Evolutionary conservation across 2,888 invertebrate species (phyloP).

Genomic region (Beris chalybata): DNA sequence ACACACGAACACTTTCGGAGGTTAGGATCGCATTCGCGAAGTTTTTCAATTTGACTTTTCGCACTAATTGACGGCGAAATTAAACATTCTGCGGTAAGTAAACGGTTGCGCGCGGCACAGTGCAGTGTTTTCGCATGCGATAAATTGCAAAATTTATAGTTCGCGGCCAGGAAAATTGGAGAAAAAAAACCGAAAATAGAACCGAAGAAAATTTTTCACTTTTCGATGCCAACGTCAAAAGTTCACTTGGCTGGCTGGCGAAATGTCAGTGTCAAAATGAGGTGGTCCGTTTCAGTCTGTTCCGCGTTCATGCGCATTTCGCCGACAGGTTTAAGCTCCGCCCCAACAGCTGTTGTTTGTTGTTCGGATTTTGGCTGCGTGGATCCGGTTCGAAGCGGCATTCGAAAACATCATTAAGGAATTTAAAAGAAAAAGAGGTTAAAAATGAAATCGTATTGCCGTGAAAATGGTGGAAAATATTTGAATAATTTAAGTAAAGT

Average conservation of each 20-base stretch:
- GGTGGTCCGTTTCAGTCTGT: slow-evolving; percentile 1
- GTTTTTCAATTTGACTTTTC: background rate
- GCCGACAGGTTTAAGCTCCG: slow-evolving; percentile 4
- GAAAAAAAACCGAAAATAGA: slow-evolving; percentile 19
- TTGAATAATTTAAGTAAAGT: no score
- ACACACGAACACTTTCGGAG: slow-evolving; percentile 13
- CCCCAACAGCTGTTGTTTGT: slow-evolving; percentile 24
- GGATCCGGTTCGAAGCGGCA: slow-evolving; percentile 11
- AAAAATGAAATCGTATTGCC: no score
- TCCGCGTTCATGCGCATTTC: slow-evolving; percentile 8
- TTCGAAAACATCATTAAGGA: slow-evolving; percentile 14
- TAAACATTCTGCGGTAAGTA: background rate
- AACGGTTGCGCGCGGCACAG: background rate
- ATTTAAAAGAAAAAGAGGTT: no score
- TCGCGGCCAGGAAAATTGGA: background rate
- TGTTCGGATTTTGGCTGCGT: background rate
- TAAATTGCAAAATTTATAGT: slow-evolving; percentile 6
- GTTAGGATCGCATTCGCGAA: slow-evolving; percentile 9
- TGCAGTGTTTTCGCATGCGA: background rate
- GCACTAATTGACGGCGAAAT: background rate
- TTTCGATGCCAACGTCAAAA: slow-evolving; percentile 11
- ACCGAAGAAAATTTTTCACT: slow-evolving; percentile 10
- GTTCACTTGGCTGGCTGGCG: background rate
- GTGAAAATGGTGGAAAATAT: no score
- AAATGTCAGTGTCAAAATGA: slow-evolving; percentile 19